A percentile compares a stretch with the other conserved stretches of the same genome.
Conservation (phyloP, 2,113 vertebrate species). For the Carettochelys insculpta region DNA sequence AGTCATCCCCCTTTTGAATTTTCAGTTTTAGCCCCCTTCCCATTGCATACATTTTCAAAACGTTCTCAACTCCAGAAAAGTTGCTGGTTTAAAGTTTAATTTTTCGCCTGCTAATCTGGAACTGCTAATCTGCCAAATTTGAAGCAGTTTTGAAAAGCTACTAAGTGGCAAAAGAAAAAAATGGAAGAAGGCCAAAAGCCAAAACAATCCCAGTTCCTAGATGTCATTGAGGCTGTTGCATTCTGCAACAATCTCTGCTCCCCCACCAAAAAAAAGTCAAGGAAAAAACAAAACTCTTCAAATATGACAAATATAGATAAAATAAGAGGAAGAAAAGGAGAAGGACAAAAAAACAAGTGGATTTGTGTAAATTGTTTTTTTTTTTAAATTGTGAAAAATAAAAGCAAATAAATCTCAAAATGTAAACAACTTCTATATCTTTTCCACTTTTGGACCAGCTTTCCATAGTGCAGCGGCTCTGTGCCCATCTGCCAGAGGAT, state of each 20-base stretch:
- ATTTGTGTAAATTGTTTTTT: neutral
- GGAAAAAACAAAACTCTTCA: neutral
- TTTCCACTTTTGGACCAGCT: neutral
- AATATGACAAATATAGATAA: neutral
- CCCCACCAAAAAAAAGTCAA: neutral
- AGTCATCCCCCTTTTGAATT: no score
- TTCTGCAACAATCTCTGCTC: no score
- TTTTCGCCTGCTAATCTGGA: neutral
- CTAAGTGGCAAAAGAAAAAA: neutral
- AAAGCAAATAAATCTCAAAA: no score
- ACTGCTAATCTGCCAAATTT: neutral
- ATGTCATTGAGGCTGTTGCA: no score
- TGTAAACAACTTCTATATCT: neutral
- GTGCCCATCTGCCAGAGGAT: neutral
- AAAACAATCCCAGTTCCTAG: no score
- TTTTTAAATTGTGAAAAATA: neutral
- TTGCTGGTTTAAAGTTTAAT: no score
- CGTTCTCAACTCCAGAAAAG: neutral
- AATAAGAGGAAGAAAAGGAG: neutral
- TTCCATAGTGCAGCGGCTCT: neutral
- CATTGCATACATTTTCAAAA: neutral
- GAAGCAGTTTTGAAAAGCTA: neutral
- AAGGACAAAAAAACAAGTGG: neutral
- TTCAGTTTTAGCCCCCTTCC: neutral
- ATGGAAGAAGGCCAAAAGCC: neutral